Percentiles rank a stretch among this genome's conserved stretches.
These are phyloP conservation scores for Bolinopsis microptera DNA, from an alignment of 37 sponge, comb jelly and placozoan species.

Conservation along the genomic window DNA sequence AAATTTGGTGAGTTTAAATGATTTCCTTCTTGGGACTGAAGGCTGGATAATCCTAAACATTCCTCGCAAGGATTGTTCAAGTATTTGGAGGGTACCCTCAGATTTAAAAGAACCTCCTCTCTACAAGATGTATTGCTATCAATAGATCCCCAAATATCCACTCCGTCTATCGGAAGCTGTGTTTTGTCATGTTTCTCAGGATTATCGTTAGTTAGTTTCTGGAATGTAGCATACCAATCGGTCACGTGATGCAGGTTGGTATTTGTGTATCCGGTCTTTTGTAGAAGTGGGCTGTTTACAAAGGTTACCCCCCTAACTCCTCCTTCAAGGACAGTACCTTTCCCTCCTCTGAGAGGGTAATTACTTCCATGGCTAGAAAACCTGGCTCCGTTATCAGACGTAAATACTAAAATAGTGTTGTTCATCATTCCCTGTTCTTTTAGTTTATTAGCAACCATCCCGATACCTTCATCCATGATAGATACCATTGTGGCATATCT, in stretches of 20 bases:
- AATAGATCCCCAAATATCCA: conserved; percentile 45
- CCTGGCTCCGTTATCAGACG: conserved; percentile 16
- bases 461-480: neutral
- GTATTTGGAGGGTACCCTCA: neutral
- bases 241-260: conserved; percentile 49
- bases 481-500: neutral
- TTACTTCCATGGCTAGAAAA: conserved; percentile 6
- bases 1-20: too few species aligned
- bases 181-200: neutral
- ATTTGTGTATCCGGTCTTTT: neutral
- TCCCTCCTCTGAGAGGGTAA: conserved; percentile 59
- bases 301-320: conserved; percentile 17
- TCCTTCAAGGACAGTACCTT: neutral
- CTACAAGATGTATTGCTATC: neutral
- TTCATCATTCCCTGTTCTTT: neutral
- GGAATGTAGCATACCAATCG: conserved; percentile 45
- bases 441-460: neutral
- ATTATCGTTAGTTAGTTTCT: neutral
- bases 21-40: neutral
- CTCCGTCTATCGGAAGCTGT: conserved; percentile 28
- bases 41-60: neutral
- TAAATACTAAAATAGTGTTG: conserved; percentile 14
- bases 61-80: neutral
- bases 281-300: conserved; percentile 25
- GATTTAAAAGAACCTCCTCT: neutral